These are phyloP conservation scores for Drosophila heteroneura DNA, from an alignment of 2,888 invertebrate species.

Conservation along the genomic window DNA sequence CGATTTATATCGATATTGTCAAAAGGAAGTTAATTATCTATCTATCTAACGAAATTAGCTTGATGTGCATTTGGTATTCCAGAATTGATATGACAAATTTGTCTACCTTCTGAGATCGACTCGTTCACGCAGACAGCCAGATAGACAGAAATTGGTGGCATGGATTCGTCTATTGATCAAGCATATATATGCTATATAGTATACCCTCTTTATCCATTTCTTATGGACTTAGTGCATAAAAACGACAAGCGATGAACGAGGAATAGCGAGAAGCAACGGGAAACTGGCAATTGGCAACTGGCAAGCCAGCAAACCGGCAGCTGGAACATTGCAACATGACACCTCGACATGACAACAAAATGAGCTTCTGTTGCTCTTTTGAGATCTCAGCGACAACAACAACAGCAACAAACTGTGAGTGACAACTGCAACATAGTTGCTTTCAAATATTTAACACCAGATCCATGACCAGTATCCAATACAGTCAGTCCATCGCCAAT, in stretches of 20 bases:
- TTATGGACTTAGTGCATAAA: not conserved
- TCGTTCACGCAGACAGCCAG: not conserved
- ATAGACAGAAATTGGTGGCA: too few relatives aligned
- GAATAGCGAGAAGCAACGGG: not conserved
- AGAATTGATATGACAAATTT: not conserved
- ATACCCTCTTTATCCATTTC: not conserved
- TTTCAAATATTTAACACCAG: constrained; percentile 76
- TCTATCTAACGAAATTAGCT: not conserved
- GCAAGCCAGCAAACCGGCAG: constrained; percentile 44
- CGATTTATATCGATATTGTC: not conserved
- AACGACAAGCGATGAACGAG: not conserved
- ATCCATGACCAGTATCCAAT: constrained; percentile 19
- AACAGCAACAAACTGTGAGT: constrained; percentile 52
- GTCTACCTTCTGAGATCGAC: not conserved
- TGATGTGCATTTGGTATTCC: not conserved
- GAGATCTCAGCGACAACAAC: constrained; percentile 61
- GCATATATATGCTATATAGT: not conserved
- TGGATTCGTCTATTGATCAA: not conserved
- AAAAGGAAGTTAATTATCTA: too few relatives aligned
- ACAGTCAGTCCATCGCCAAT: constrained; percentile 11
- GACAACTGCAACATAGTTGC: constrained; percentile 74
- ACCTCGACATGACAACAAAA: constrained; percentile 81
- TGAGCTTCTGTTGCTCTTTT: constrained; percentile 77
- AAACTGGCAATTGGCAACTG: constrained; percentile 18
- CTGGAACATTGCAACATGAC: constrained; percentile 78